These are phyloP conservation scores for Muschampia plurimacula DNA, from an alignment of 2,888 invertebrate genomes.

Conservation along the genomic window DNA sequence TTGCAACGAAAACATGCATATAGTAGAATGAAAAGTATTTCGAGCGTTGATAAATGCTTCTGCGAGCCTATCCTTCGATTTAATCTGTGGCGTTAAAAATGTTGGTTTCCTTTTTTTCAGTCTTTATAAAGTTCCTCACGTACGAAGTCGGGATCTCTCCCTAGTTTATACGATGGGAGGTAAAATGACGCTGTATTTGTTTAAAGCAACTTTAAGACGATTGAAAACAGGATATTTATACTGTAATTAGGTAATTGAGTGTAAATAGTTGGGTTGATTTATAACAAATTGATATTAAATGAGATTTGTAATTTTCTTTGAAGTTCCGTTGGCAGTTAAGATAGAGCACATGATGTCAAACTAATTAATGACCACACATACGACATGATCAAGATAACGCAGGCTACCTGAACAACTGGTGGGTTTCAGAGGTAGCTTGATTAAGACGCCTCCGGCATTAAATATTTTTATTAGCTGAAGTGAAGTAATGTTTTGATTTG, in stretches of 20 bases:
- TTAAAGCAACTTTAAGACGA: neutral
- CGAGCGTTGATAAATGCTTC: conserved; percentile 37
- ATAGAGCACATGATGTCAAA: conserved; percentile 38
- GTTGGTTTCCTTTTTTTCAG: conserved; percentile 7
- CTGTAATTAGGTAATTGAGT: conserved; percentile 15
- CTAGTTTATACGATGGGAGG: neutral
- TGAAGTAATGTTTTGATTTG: conserved; percentile 21
- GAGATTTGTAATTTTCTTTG: conserved; percentile 39
- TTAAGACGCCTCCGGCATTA: conserved; percentile 26
- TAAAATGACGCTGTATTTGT: neutral
- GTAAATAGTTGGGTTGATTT: conserved; percentile 12
- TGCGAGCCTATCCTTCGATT: conserved; percentile 31
- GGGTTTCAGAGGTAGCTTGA: conserved; percentile 31
- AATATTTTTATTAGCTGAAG: conserved; percentile 25
- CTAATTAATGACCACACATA: conserved; percentile 40
- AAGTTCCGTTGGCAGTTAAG: conserved; percentile 39
- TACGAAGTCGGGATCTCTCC: neutral
- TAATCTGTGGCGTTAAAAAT: conserved; percentile 31
- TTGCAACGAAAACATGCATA: conserved; percentile 35
- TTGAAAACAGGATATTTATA: conserved; percentile 4
- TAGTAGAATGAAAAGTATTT: conserved; percentile 26
- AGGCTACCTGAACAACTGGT: conserved; percentile 34
- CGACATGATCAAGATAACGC: conserved; percentile 38
- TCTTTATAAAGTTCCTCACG: neutral
- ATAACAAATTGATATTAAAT: conserved; percentile 39